phyloP scores from a whole-genome alignment of 2,797 vertebrate genomes.

The Oryzias dopingdopingensis region DNA sequence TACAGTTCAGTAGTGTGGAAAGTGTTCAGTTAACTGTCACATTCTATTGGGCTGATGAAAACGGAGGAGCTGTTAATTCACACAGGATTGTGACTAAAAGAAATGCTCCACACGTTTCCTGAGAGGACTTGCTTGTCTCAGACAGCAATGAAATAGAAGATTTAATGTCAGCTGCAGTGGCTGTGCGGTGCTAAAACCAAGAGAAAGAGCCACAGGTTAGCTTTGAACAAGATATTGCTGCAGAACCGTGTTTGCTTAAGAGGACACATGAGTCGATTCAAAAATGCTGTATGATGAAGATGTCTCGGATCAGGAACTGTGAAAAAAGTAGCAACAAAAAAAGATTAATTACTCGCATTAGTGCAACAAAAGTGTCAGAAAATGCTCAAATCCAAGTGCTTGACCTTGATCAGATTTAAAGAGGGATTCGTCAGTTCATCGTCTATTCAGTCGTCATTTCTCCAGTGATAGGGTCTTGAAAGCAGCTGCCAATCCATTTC shows the following conservation, averaged over 20 bases:
- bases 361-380: background rate
- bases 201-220: background rate
- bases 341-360: background rate
- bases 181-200: background rate
- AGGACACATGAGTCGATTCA: background rate
- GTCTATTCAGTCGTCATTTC: slow-evolving; percentile 4
- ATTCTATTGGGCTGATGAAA: background rate
- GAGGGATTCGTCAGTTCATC: background rate
- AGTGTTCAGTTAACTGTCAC: slow-evolving; percentile 1
- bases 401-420: background rate
- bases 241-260: background rate
- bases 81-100: background rate
- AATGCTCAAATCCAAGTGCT: background rate
- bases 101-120: slow-evolving; percentile 4
- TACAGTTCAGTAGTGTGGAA: background rate
- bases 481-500: slow-evolving; percentile 30
- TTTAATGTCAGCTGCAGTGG: background rate
- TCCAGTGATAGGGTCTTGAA: slow-evolving; percentile 19
- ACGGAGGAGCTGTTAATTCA: background rate
- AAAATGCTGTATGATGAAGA: background rate
- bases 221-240: background rate
- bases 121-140: background rate
- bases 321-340: background rate
- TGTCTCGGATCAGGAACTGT: no score
- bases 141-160: background rate